Evolutionary conservation across 2,797 vertebrate species (phyloP).

Genomic region (Naso thynnoides): DNA sequence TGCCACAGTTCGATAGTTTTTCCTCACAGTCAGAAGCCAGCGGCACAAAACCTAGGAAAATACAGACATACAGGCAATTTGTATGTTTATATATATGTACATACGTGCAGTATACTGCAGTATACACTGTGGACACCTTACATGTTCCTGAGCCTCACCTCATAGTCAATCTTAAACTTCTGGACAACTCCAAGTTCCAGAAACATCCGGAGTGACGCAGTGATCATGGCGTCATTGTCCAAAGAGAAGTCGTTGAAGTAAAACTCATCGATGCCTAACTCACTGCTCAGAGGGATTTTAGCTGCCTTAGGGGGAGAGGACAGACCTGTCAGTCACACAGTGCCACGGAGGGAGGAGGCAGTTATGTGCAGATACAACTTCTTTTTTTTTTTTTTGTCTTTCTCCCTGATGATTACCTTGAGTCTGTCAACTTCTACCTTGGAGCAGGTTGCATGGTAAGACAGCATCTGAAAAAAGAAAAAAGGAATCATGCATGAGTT

Average conservation of each 20-base stretch:
- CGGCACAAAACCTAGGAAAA: conserved; percentile 83
- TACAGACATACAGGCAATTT: background rate
- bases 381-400: conserved; percentile 13
- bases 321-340: conserved; percentile 53
- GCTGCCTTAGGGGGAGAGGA: conserved; percentile 80
- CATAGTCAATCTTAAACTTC: conserved; percentile 89
- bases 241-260: conserved; percentile 89
- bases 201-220: conserved; percentile 87
- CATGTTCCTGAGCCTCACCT: conserved; percentile 71
- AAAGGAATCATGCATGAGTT: conserved; percentile 1
- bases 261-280: conserved; percentile 86
- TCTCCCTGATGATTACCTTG: conserved; percentile 75
- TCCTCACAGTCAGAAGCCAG: conserved; percentile 88
- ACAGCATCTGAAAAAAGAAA: conserved; percentile 82
- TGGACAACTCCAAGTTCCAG: conserved; percentile 86
- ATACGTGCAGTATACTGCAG: background rate
- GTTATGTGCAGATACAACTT: background rate
- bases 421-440: conserved; percentile 88
- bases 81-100: background rate
- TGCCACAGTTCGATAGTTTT: conserved; percentile 87
- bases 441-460: conserved; percentile 88
- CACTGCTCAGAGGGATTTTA: conserved; percentile 85
- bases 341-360: background rate
- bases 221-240: conserved; percentile 89
- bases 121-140: background rate